A percentile compares a stretch with the other conserved stretches of the same genome.
Conservation (phyloP, 2,113 vertebrate species). For the Cricetomys ansorgei region DNA sequence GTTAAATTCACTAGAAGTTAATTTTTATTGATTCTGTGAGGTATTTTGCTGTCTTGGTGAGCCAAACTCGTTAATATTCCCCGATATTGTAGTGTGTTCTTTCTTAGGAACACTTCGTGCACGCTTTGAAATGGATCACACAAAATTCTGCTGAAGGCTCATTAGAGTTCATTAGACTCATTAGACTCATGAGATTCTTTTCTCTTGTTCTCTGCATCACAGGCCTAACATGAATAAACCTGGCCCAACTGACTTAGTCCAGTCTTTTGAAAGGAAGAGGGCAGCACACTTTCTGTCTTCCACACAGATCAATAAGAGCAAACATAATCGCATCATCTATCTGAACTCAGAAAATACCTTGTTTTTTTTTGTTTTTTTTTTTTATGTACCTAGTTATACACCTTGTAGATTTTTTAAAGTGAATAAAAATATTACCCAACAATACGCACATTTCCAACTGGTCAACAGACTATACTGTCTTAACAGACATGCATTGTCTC, state of each 20-base stretch:
- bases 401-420: neutral
- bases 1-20: constrained; percentile 59
- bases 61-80: neutral
- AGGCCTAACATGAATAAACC: neutral
- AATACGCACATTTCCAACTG: neutral
- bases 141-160: neutral
- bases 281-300: neutral
- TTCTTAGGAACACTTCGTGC: neutral
- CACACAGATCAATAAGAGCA: neutral
- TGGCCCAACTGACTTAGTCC: neutral
- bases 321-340: neutral
- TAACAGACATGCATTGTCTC: neutral
- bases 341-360: constrained; percentile 2
- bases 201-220: neutral
- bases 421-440: constrained; percentile 43
- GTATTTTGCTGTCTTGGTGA: constrained; percentile 14
- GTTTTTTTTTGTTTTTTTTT: too few species aligned
- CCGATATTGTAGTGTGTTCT: neutral
- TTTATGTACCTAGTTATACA: neutral
- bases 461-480: neutral
- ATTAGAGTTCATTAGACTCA: neutral
- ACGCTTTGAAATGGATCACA: neutral
- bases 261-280: neutral
- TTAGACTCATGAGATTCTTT: neutral
- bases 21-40: constrained; percentile 67